Evolutionary conservation across 2,888 invertebrate genomes (phyloP), one percentile per base, ranked within the genome.

Genomic region (Chloromyia formosa): DNA sequence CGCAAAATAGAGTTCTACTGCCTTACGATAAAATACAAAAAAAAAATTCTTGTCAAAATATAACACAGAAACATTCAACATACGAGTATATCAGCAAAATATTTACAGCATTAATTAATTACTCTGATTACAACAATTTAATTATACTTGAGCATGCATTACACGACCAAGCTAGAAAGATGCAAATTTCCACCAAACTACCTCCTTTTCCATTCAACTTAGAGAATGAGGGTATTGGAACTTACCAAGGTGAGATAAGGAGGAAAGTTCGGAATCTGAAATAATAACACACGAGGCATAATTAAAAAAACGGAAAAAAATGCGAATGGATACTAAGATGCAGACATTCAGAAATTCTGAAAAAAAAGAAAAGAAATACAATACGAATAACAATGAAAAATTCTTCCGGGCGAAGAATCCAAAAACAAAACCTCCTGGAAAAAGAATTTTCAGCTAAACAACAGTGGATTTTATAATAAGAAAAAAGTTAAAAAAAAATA

Each of bases 231-330:
- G 75, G 74, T 75, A 75, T 75, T 35, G 27, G 73, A 61, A 80
- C 80, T 80, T 80, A 81, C 80, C 81, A 75, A 81, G 79, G 78
- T 80, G 81, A 74, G 81, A 80, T 73, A 81, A 78, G 74, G 79
- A 80, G 68, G 80, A 80, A 75, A 80, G 79, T 74, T 80, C 80
- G 76, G 80, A 81, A 79, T 80, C 81, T 81, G 80, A 76, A 81
- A 81, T 76, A 23, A 64, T 74, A 74, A 71, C 35, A 71, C 40
- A 71, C 14, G 12, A n/a, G 12, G 20, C 9, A 5, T 16, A 35
- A 54, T 69, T 69, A 69, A 27, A 66, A 18, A 22, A 35, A n/a
- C 10, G n/a, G n/a, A 16, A 53, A 53, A 9, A 53, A 53, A 53
- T 53, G 9, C 7, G 3, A 35, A 35, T 7, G 27, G 27, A 7